Conservation (phyloP, 2,113 vertebrate species). For the Sinocyclocheilus grahami region DNA sequence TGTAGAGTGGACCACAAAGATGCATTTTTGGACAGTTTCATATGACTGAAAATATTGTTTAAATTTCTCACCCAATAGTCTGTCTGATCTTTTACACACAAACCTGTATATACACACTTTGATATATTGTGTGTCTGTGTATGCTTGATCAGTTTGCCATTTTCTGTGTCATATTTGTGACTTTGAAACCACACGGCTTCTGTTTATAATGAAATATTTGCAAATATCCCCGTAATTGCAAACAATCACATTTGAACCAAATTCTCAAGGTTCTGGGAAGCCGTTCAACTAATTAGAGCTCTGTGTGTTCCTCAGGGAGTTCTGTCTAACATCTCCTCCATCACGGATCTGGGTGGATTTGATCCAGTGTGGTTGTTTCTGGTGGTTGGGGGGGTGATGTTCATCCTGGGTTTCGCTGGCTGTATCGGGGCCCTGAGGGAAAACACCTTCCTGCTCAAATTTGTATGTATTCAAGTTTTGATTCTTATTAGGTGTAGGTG, state of each 20-base stretch:
- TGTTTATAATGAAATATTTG: neutral
- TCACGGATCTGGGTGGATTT: conserved; percentile 87
- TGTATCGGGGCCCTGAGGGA: conserved; percentile 88
- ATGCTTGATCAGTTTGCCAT: neutral
- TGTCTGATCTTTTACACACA: neutral
- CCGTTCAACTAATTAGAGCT: neutral
- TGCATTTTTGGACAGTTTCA: neutral
- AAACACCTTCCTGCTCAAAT: conserved; percentile 89
- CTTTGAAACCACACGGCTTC: neutral
- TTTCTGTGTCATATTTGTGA: neutral
- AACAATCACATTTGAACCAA: neutral
- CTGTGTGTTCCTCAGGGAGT: conserved; percentile 77
- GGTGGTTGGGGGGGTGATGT: conserved; percentile 90
- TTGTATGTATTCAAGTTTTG: conserved; percentile 76
- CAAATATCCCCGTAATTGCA: neutral
- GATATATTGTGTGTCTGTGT: neutral
- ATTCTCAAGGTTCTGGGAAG: neutral
- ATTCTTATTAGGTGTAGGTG: neutral
- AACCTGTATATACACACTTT: neutral
- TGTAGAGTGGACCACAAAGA: neutral
- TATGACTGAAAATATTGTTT: neutral
- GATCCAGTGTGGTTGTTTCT: conserved; percentile 91
- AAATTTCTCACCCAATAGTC: neutral
- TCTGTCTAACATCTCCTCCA: conserved; percentile 88
- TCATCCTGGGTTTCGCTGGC: conserved; percentile 89